These are phyloP conservation scores for Gandaritis pyraliata DNA, from an alignment of 2,888 invertebrate species.

Conservation along the genomic window DNA sequence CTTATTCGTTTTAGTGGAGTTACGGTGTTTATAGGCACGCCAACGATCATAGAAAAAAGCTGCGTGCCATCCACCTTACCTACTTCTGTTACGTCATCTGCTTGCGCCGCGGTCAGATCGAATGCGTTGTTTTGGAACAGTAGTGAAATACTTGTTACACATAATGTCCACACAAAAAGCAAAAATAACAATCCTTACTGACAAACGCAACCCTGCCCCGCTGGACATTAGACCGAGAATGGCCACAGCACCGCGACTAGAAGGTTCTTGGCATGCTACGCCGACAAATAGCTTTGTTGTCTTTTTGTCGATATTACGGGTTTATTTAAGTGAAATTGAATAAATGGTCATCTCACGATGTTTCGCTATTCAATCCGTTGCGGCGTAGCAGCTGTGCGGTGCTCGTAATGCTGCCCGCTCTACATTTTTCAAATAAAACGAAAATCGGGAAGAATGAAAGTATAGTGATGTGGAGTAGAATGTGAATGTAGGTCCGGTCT, in stretches of 20 bases:
- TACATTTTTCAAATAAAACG: slow-evolving; percentile 58
- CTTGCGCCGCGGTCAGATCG: slow-evolving; percentile 56
- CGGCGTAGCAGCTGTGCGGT: slow-evolving; percentile 62
- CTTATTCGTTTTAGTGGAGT: no score
- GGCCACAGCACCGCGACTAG: slow-evolving; percentile 40
- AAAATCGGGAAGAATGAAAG: slow-evolving; percentile 60
- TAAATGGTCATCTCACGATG: slow-evolving; percentile 81
- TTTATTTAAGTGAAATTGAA: slow-evolving; percentile 84
- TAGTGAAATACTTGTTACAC: slow-evolving; percentile 72
- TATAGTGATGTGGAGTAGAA: slow-evolving; percentile 65
- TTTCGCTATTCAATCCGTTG: slow-evolving; percentile 74
- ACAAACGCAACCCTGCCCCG: slow-evolving; percentile 54
- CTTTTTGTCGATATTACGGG: slow-evolving; percentile 81
- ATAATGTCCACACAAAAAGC: slow-evolving; percentile 58
- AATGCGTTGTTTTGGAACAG: slow-evolving; percentile 71
- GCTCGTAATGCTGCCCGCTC: slow-evolving; percentile 58
- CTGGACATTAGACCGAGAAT: slow-evolving; percentile 57
- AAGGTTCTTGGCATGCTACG: slow-evolving; percentile 59
- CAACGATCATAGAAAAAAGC: slow-evolving; percentile 28
- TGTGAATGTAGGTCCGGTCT: slow-evolving; percentile 62
- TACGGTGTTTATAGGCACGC: background rate
- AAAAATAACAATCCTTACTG: slow-evolving; percentile 45
- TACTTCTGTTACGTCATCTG: slow-evolving; percentile 62
- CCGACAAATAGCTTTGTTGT: slow-evolving; percentile 64
- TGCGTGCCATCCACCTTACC: slow-evolving; percentile 43